Evolutionary conservation across 2,113 vertebrate genomes (phyloP).

Genomic region (Neogobius melanostomus): DNA sequence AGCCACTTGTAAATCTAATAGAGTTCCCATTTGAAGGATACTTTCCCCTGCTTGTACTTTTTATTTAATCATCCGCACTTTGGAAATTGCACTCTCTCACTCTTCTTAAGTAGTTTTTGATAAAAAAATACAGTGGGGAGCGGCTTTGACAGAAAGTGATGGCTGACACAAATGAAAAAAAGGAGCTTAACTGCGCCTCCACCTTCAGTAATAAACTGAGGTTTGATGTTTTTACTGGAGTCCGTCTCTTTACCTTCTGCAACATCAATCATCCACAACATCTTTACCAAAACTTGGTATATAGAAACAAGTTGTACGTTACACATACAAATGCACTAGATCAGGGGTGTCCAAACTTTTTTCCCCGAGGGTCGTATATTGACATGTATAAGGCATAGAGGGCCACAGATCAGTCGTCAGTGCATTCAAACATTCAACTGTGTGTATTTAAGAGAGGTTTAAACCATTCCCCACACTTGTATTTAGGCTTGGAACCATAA

Average conservation of each 20-base stretch:
- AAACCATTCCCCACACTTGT: too few species aligned
- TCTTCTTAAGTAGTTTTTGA: slow-evolving; percentile 5
- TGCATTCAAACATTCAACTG: too few species aligned
- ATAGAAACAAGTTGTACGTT: background rate
- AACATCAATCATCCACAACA: background rate
- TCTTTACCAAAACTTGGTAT: background rate
- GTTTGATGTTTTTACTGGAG: background rate
- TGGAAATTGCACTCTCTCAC: slow-evolving; percentile 3
- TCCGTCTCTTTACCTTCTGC: background rate
- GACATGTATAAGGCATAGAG: too few species aligned
- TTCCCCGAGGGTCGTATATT: too few species aligned
- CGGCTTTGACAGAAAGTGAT: slow-evolving; percentile 6
- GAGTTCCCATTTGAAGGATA: slow-evolving; percentile 10
- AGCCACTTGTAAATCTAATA: slow-evolving; percentile 10
- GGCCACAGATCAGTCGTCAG: too few species aligned
- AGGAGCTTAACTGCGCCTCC: background rate
- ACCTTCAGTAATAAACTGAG: background rate
- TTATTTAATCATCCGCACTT: background rate
- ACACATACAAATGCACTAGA: background rate
- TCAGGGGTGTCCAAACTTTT: too few species aligned
- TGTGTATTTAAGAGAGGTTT: too few species aligned
- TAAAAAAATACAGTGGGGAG: background rate
- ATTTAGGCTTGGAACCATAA: too few species aligned
- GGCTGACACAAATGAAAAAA: background rate
- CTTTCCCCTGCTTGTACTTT: slow-evolving; percentile 7